Conservation (phyloP, 2,113 vertebrate genomes). For the Arvicanthis niloticus region DNA sequence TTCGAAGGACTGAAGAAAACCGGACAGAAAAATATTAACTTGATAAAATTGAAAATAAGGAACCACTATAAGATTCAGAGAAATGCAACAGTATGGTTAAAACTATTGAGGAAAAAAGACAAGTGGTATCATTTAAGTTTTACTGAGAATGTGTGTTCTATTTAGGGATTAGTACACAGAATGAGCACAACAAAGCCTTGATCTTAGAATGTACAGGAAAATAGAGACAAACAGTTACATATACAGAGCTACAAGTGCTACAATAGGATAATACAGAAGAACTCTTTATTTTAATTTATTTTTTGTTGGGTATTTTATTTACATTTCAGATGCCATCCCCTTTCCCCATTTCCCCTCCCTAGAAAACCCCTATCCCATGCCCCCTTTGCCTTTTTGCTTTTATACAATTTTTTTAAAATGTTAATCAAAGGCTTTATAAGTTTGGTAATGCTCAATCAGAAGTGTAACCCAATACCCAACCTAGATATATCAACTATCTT, state of each 20-base stretch:
- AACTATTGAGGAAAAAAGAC: not conserved
- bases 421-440: too few species aligned
- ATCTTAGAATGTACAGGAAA: not conserved
- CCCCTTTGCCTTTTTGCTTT: too few species aligned
- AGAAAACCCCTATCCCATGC: too few species aligned
- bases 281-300: too few species aligned
- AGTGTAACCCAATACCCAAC: too few species aligned
- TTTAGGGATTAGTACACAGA: not conserved
- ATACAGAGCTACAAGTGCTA: not conserved
- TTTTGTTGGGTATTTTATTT: too few species aligned
- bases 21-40: constrained; percentile 21
- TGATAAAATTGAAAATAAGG: not conserved
- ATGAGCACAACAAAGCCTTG: not conserved
- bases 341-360: too few species aligned
- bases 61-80: constrained; percentile 14
- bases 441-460: too few species aligned
- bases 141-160: not conserved
- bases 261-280: not conserved
- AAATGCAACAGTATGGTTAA: not conserved
- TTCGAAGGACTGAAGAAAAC: not conserved
- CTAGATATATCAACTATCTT: too few species aligned
- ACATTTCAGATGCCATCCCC: too few species aligned
- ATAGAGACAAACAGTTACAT: not conserved
- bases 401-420: too few species aligned
- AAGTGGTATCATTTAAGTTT: not conserved